Base-by-base conservation (phyloP, 2,113 vertebrate species). In the Willisornis vidua region DNA sequence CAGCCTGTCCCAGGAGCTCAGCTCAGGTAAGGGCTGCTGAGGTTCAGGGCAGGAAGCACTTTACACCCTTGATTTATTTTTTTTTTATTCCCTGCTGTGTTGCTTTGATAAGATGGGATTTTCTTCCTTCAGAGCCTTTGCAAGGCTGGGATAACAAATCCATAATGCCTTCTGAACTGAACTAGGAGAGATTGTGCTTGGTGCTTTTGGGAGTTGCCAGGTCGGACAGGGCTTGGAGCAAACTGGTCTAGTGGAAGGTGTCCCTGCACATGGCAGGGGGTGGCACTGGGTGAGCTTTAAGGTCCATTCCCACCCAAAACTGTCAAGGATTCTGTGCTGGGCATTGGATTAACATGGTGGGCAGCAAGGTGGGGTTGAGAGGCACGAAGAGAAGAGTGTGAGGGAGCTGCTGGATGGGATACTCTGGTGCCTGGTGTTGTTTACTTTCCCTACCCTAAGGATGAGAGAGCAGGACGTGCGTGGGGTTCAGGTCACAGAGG, bases 11-110 rank as follows among this genome's bases (percentile, higher is more conserved):
- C 80, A 6, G 7, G 70, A 92, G 73, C 20, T 14, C 35, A 94
- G 79, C 57, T 28, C 96, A 95, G 97, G 97, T 97, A 92, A 83
- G 22, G 35, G 29, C 45, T 52, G 45, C 41, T 13, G 62, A 6
- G 23, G 4, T 16, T 55, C 15, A 12, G 51, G 26, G 58, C 3
- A 28, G 10, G 55, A 37, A 68, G 28, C 37, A 28, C 51, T 67
- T 81, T 49, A 55, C 41, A 24, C 8, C 15, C 19, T 11, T 24
- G 20, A 2, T 11, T 33, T 63, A 10, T 37, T 18, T 17, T 41
- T 26, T 26, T n/a, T 35, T 61, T 29, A 24, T 26, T 11, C 8
- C 12, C 19, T 16, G 19, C n/a, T 11, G 18, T 2, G 25, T 43
- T 70, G 35, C 54, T 86, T 39, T 7, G 52, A 26, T 43, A 35